phyloP scores from a whole-genome alignment of 2,797 vertebrate species.

The Tarsius wallacei region DNA sequence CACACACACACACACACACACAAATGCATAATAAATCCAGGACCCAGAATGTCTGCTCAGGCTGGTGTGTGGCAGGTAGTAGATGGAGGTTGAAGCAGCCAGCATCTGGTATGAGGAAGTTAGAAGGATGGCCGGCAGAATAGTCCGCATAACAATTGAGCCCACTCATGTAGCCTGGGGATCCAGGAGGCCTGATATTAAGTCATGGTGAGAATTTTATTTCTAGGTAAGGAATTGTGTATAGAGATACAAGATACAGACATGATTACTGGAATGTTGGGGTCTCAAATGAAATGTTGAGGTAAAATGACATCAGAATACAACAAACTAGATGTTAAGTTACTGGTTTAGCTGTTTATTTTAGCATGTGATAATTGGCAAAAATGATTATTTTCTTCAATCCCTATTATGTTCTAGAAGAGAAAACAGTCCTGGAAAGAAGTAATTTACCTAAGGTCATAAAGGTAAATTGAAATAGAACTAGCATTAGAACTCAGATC shows the following conservation, averaged over 20 bases:
- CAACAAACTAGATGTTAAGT: not conserved
- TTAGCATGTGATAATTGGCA: not conserved
- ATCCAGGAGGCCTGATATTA: not conserved
- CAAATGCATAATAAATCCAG: not conserved
- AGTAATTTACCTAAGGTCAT: not conserved
- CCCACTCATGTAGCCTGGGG: not conserved
- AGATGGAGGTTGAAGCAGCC: not conserved
- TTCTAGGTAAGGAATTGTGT: not conserved
- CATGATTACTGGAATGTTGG: not conserved
- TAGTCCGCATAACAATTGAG: not conserved
- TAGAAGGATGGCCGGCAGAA: not conserved
- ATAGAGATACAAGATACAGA: not conserved
- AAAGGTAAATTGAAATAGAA: not conserved
- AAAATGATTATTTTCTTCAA: not conserved
- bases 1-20: not conserved
- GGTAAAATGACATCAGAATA: not conserved
- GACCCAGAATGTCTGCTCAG: not conserved
- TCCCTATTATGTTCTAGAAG: conserved; percentile 13
- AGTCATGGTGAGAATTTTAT: not conserved
- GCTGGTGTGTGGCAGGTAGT: not conserved
- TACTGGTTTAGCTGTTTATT: not conserved
- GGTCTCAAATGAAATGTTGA: not conserved
- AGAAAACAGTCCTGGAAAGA: not conserved
- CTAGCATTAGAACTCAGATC: not conserved
- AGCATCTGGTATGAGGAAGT: not conserved